A percentile compares a stretch with the other conserved stretches of the same genome.
These are phyloP conservation scores for Vimba vimba DNA, from an alignment of 2,113 vertebrate species.

Conservation along the genomic window DNA sequence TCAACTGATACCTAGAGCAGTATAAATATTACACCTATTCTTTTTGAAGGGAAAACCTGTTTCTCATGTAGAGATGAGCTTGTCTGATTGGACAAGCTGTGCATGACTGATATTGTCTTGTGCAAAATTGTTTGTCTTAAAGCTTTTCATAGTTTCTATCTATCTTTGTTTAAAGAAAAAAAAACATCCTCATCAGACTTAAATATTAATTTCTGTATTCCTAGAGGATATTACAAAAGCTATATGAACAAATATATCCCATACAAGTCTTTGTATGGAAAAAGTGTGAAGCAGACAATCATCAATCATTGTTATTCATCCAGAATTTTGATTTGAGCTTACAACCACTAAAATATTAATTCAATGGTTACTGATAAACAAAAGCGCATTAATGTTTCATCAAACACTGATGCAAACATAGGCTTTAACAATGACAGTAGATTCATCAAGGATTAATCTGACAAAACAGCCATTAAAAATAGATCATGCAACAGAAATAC, in stretches of 20 bases:
- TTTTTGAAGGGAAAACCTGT: slow-evolving; percentile 4
- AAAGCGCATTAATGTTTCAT: not conserved
- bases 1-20: not conserved
- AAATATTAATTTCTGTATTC: not conserved
- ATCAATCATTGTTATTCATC: not conserved
- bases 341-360: slow-evolving; percentile 11
- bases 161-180: not conserved
- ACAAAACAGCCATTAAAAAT: slow-evolving; percentile 27
- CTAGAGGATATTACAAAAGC: not conserved
- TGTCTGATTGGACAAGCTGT: not conserved
- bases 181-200: not conserved
- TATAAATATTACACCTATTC: not conserved
- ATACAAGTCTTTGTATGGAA: not conserved
- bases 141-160: not conserved
- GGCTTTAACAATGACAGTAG: not conserved
- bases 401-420: not conserved
- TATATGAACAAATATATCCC: not conserved
- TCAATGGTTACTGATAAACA: not conserved
- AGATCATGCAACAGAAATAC: not conserved
- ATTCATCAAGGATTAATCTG: slow-evolving; percentile 12
- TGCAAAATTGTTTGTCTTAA: not conserved
- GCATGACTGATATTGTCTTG: not conserved
- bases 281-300: not conserved
- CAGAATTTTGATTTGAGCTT: slow-evolving; percentile 11
- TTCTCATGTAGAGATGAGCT: not conserved